These are phyloP conservation scores for Tricholauxania praeusta DNA, from an alignment of 2,888 invertebrate species.

Conservation along the genomic window DNA sequence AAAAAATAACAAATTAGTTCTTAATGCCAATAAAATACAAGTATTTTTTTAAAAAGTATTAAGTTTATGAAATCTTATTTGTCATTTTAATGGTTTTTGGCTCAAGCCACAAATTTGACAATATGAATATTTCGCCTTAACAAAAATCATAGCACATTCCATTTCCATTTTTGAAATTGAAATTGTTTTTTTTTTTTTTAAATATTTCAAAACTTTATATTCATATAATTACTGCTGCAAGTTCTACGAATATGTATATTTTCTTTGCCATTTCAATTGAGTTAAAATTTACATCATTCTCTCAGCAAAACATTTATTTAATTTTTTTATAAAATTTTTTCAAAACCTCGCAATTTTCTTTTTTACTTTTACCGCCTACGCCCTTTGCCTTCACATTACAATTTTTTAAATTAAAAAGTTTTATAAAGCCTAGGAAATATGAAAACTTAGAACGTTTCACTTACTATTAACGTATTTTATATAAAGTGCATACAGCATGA, in stretches of 20 bases:
- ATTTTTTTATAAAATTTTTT: background rate
- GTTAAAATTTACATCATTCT: too few species aligned
- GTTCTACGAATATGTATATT: too few species aligned
- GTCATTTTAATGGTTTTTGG: conserved; percentile 63
- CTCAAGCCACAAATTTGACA: conserved; percentile 64
- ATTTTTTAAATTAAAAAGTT: conserved; percentile 26
- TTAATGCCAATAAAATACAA: background rate
- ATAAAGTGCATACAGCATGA: background rate
- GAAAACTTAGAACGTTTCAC: conserved; percentile 21
- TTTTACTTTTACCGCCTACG: conserved; percentile 17
- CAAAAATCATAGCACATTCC: conserved; percentile 41
- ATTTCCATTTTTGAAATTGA: too few species aligned
- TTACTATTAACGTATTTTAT: conserved; percentile 6
- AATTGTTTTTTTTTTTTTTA: too few species aligned
- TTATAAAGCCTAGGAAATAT: conserved; percentile 11
- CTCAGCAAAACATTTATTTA: too few species aligned
- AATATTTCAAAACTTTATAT: too few species aligned
- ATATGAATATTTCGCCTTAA: conserved; percentile 62
- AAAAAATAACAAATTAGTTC: background rate
- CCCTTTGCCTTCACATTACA: conserved; percentile 22
- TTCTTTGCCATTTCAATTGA: too few species aligned
- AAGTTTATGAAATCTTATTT: conserved; percentile 56
- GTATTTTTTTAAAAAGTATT: conserved; percentile 27
- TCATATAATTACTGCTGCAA: too few species aligned
- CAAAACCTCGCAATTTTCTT: conserved; percentile 19